Base-by-base conservation (phyloP, 2,113 vertebrate genomes). In the Salminus brasiliensis region DNA sequence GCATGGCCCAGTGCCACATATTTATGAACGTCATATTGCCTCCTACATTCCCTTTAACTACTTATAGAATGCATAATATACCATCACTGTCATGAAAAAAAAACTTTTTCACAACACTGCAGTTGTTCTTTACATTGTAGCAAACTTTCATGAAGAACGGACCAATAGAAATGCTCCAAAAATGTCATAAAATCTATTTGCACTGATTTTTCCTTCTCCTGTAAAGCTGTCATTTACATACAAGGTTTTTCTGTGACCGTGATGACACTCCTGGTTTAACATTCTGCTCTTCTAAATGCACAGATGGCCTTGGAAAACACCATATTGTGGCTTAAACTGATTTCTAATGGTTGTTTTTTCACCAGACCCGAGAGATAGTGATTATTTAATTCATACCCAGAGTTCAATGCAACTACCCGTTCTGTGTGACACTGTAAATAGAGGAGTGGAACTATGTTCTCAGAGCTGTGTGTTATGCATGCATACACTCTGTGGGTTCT, bases 341-440 rank as follows among this genome's bases (percentile, higher is more conserved):
- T 76, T 66, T 62, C 55, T 71, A 83, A 70, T 74, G 25, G 62
- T 66, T 75, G 81, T 70, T 75, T 83, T 75, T 53, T 36, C 27
- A n/a, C 41, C 55, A 72, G 77, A 76, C 76, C 53, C 36, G 11
- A n/a, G 12, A 57, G 36, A 36, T 74, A 63, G 80, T 66, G 45
- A 74, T 75, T 66, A 79, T 66, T 83, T 79, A 66, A 57, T 75
- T 70, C 39, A 69, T 55, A 72, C 60, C 39, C 11, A 45, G n/a
- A 16, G 41, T 49, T 69, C 72, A 69, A 78, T 16, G 78, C 29
- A 73, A 49, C 76, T 66, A 78, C 68, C 18, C 39, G 59, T 67
- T 76, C 60, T 57, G 65, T 59, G 11, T 66, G 71, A 79, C 49
- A 39, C 71, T 69, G 27, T 80, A 80, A 83, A 83, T 41, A 79